Evolutionary conservation across 2,113 vertebrate species (phyloP).

Genomic region (Argyrosomus japonicus): DNA sequence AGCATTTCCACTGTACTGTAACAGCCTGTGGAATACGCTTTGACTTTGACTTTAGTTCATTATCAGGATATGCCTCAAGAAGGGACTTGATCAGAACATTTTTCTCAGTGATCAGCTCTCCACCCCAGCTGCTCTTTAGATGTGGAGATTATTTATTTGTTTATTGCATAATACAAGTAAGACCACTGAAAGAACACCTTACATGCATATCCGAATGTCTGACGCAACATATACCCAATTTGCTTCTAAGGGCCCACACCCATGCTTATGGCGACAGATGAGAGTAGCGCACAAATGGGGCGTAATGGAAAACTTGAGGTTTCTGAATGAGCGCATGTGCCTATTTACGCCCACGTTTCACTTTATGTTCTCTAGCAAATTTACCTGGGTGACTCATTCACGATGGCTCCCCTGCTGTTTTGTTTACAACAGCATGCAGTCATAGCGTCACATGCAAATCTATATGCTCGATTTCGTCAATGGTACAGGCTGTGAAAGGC

Average conservation of each 20-base stretch:
- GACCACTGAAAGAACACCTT: slow-evolving; percentile 5
- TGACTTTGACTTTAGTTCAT: neutral
- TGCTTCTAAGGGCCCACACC: slow-evolving; percentile 36
- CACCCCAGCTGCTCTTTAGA: neutral
- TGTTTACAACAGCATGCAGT: slow-evolving; percentile 15
- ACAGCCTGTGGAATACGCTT: neutral
- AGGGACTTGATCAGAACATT: neutral
- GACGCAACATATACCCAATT: slow-evolving; percentile 34
- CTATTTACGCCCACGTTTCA: slow-evolving; percentile 41
- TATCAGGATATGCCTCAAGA: neutral
- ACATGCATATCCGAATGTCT: slow-evolving; percentile 35
- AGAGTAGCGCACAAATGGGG: neutral
- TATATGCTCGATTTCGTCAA: neutral
- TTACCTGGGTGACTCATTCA: slow-evolving; percentile 52
- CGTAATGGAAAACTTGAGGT: slow-evolving; percentile 47
- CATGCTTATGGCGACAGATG: slow-evolving; percentile 39
- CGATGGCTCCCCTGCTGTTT: slow-evolving; percentile 5
- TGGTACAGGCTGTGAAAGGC: neutral
- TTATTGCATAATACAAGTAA: neutral
- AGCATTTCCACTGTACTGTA: neutral
- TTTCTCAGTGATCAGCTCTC: neutral
- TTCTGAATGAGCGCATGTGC: slow-evolving; percentile 33
- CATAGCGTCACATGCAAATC: slow-evolving; percentile 8
- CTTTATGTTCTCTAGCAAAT: slow-evolving; percentile 1
- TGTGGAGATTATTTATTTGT: neutral